phyloP scores from a whole-genome alignment of 1,140 invertebrate species.

The Lepidurus arcticus region DNA sequence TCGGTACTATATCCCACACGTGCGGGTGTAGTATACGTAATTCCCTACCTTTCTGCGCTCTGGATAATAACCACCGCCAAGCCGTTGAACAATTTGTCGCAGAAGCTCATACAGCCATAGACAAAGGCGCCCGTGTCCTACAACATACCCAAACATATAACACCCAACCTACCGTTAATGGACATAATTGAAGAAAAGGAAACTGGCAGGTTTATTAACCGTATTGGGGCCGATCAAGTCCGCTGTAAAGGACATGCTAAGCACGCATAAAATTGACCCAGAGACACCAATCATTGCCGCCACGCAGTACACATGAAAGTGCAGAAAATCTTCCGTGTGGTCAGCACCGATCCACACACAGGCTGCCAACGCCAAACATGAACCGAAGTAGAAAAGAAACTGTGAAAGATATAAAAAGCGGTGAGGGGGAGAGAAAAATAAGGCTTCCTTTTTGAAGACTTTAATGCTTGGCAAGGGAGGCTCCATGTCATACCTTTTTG shows the following conservation, averaged over 20 bases:
- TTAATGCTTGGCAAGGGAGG: not conserved
- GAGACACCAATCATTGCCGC: constrained; percentile 31
- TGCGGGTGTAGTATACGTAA: not conserved
- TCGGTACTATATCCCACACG: not conserved
- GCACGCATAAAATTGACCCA: constrained; percentile 33
- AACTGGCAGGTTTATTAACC: constrained; percentile 25
- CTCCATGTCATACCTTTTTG: constrained; percentile 53
- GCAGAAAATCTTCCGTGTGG: not conserved
- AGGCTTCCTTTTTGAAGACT: not conserved
- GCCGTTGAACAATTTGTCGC: constrained; percentile 86
- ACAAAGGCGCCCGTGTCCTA: constrained; percentile 83
- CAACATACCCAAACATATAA: not conserved
- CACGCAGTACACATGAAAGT: constrained; percentile 20
- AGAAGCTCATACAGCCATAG: constrained; percentile 94
- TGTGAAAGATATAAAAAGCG: not conserved
- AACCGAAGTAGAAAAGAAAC: not conserved
- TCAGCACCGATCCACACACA: not conserved
- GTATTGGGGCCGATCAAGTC: constrained; percentile 34
- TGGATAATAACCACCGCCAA: constrained; percentile 77
- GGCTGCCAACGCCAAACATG: constrained; percentile 13
- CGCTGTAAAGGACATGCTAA: constrained; percentile 30
- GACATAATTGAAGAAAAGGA: not conserved
- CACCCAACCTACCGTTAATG: not conserved
- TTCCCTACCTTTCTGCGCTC: constrained; percentile 30
- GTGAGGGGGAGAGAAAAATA: not conserved